Percentiles rank a stretch among this genome's conserved stretches.
Evolutionary conservation across 2,113 vertebrate species (phyloP).

Genomic region (Chrysochloris asiatica): DNA sequence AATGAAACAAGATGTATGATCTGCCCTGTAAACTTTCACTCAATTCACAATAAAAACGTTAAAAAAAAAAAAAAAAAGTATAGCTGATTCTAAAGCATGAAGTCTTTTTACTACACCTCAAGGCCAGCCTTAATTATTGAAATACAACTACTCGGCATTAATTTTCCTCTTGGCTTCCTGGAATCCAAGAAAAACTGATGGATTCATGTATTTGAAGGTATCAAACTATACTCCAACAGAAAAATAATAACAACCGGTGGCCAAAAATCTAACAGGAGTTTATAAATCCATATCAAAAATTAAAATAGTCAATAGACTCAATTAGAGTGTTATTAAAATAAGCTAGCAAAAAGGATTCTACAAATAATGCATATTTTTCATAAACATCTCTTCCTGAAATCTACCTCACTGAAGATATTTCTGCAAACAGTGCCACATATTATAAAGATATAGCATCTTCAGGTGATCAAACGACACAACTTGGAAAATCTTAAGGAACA

Average conservation of each 20-base stretch:
- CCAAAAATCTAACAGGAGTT: background rate
- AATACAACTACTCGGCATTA: background rate
- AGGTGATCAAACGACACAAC: background rate
- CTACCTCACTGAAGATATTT: background rate
- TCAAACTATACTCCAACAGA: background rate
- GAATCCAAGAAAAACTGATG: background rate
- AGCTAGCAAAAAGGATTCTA: background rate
- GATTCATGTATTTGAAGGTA: background rate
- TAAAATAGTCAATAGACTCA: background rate
- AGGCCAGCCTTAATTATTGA: background rate
- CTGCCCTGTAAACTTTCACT: no score
- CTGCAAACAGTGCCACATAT: background rate
- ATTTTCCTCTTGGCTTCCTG: background rate
- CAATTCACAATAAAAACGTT: no score
- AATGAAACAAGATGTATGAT: no score
- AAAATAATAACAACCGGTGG: no score
- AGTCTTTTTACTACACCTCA: background rate
- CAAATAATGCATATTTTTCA: background rate
- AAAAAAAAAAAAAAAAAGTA: no score
- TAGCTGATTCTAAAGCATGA: background rate
- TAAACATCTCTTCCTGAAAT: background rate
- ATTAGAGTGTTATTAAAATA: background rate
- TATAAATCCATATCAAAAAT: background rate
- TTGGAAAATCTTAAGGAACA: background rate
- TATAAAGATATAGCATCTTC: background rate